Conservation (phyloP, 1,140 invertebrate genomes). For the Kradibia gibbosae region DNA sequence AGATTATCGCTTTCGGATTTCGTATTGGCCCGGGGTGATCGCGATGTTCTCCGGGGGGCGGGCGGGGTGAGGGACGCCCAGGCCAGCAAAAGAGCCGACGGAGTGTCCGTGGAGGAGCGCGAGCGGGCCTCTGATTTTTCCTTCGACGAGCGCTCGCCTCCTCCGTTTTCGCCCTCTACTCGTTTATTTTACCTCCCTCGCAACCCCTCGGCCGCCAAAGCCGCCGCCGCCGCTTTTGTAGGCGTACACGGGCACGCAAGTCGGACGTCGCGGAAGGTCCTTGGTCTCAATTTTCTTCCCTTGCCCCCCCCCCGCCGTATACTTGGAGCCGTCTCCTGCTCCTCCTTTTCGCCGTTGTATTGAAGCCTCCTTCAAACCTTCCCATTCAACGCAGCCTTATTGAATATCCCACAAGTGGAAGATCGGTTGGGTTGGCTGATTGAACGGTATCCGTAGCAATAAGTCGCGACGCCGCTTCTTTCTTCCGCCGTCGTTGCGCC, state of each 20-base stretch:
- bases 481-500: constrained; percentile 50
- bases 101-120: constrained; percentile 47
- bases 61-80: neutral
- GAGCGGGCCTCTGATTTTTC: constrained; percentile 12
- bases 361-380: constrained; percentile 57
- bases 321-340: constrained; percentile 32
- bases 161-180: constrained; percentile 48
- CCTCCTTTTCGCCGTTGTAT: constrained; percentile 28
- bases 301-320: neutral
- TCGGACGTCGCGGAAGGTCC: too few relatives aligned
- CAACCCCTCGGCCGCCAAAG: constrained; percentile 45
- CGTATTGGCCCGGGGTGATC: neutral
- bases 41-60: constrained; percentile 22
- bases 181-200: neutral
- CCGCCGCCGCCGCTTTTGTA: too few relatives aligned
- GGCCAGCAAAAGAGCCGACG: constrained; percentile 57
- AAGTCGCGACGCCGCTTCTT: constrained; percentile 37
- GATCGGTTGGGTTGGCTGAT: constrained; percentile 66
- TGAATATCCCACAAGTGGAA: constrained; percentile 72
- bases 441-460: constrained; percentile 63
- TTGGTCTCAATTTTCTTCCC: constrained; percentile 2
- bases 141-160: constrained; percentile 38
- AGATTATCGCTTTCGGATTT: constrained; percentile 5
- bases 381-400: constrained; percentile 69
- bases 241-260: too few relatives aligned